Evolutionary conservation across 2,797 vertebrate genomes (phyloP).

Genomic region (Liasis olivaceus): DNA sequence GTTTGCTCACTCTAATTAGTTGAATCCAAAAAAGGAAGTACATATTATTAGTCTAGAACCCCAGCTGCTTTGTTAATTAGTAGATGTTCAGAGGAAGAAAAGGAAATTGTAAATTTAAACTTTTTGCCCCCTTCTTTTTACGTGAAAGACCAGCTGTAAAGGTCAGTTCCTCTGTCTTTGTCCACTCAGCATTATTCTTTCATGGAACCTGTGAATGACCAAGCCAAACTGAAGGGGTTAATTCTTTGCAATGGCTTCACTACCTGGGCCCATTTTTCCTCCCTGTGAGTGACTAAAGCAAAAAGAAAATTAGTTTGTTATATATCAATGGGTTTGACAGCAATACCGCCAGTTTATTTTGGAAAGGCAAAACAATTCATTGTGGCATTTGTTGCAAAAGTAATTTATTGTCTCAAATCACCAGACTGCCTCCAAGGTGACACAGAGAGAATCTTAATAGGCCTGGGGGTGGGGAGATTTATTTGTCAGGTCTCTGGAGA

Average conservation of each 20-base stretch:
- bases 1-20: neutral
- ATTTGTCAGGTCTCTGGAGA: neutral
- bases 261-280: slow-evolving; percentile 19
- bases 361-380: slow-evolving; percentile 22
- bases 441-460: slow-evolving; percentile 3
- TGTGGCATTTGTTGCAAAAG: slow-evolving; percentile 15
- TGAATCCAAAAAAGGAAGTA: neutral
- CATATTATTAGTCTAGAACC: neutral
- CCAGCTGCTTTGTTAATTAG: neutral
- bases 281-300: slow-evolving; percentile 27
- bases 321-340: slow-evolving; percentile 39
- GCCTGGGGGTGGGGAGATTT: neutral
- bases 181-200: slow-evolving; percentile 26
- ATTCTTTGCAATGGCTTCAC: slow-evolving; percentile 33
- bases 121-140: neutral
- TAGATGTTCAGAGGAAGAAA: neutral
- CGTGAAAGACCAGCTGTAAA: slow-evolving; percentile 22
- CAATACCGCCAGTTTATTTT: slow-evolving; percentile 14
- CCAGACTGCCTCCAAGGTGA: neutral
- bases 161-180: neutral
- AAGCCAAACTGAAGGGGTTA: slow-evolving; percentile 18
- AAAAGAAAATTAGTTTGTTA: slow-evolving; percentile 21
- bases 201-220: slow-evolving; percentile 20
- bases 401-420: slow-evolving; percentile 33
- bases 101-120: neutral